These are phyloP conservation scores for Scaptomyza pallida DNA, from an alignment of 1,140 invertebrate species.

Conservation along the genomic window DNA sequence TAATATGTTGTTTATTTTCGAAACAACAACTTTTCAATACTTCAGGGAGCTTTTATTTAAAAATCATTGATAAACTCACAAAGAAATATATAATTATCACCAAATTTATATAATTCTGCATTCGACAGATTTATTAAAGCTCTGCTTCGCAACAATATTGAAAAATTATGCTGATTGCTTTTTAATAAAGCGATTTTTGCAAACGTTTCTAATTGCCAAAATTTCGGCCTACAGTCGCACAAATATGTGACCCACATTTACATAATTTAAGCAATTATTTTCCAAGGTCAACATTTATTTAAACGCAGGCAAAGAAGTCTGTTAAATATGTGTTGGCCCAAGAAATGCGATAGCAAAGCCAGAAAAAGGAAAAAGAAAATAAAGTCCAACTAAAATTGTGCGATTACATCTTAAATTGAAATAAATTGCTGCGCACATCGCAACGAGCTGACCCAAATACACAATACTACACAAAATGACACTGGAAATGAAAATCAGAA, in stretches of 20 bases:
- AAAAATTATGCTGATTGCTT: slow-evolving; percentile 9
- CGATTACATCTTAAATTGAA: slow-evolving; percentile 72
- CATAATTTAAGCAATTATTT: slow-evolving; percentile 49
- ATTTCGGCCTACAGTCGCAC: slow-evolving; percentile 6
- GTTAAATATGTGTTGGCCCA: slow-evolving; percentile 61
- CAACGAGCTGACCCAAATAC: slow-evolving; percentile 72
- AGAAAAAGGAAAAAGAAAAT: slow-evolving; percentile 34
- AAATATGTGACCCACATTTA: slow-evolving; percentile 13
- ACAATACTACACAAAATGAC: slow-evolving; percentile 31
- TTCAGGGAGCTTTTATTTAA: not conserved
- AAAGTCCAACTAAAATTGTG: slow-evolving; percentile 47
- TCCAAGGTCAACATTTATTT: slow-evolving; percentile 56
- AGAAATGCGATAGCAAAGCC: slow-evolving; percentile 29
- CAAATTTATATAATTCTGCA: too few species aligned
- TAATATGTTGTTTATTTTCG: not conserved
- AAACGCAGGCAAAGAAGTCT: slow-evolving; percentile 14
- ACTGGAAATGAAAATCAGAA: slow-evolving; percentile 40
- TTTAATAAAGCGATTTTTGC: slow-evolving; percentile 37
- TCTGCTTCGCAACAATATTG: too few species aligned
- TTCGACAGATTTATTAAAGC: too few species aligned
- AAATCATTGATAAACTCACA: too few species aligned
- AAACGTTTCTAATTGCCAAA: slow-evolving; percentile 31
- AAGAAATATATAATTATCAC: too few species aligned
- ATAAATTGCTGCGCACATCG: slow-evolving; percentile 72
- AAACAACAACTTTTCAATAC: too few species aligned